These are phyloP conservation scores for Hystrix brachyura DNA, from an alignment of 2,113 vertebrate species.

Conservation along the genomic window DNA sequence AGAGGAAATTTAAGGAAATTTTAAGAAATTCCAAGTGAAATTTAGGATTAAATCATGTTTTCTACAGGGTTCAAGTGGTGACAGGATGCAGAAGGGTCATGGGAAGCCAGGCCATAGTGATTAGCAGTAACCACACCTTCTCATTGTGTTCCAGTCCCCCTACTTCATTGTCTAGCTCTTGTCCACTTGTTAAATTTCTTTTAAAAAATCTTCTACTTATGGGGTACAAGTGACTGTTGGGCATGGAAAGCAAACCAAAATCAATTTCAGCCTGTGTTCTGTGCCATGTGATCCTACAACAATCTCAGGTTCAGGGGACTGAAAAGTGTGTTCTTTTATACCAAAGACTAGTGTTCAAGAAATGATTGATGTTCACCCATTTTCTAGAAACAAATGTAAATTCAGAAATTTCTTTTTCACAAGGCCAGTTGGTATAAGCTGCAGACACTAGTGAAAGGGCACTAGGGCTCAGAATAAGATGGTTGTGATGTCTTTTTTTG, in stretches of 20 bases:
- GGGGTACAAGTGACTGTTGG: not conserved
- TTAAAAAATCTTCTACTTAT: not conserved
- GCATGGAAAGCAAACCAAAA: not conserved
- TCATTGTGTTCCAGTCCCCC: not conserved
- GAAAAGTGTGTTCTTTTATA: constrained; percentile 30
- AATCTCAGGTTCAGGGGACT: not conserved
- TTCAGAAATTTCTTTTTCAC: constrained; percentile 37
- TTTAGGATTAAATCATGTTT: not conserved
- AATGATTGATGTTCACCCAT: constrained; percentile 28
- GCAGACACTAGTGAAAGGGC: not conserved
- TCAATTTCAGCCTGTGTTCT: not conserved
- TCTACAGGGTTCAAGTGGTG: not conserved
- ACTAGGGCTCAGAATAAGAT: not conserved
- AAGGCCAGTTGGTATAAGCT: not conserved
- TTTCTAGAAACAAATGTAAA: constrained; percentile 56
- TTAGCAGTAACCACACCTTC: not conserved
- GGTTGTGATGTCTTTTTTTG: not conserved
- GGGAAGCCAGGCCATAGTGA: not conserved
- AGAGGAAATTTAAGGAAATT: not conserved
- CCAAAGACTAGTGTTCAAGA: constrained; percentile 2
- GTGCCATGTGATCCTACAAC: not conserved
- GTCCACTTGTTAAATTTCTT: not conserved
- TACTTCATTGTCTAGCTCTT: not conserved
- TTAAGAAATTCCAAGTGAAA: not conserved
- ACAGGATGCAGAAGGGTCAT: not conserved